Conservation (phyloP, 1,140 invertebrate species). For the Sminthurides bifidus region DNA sequence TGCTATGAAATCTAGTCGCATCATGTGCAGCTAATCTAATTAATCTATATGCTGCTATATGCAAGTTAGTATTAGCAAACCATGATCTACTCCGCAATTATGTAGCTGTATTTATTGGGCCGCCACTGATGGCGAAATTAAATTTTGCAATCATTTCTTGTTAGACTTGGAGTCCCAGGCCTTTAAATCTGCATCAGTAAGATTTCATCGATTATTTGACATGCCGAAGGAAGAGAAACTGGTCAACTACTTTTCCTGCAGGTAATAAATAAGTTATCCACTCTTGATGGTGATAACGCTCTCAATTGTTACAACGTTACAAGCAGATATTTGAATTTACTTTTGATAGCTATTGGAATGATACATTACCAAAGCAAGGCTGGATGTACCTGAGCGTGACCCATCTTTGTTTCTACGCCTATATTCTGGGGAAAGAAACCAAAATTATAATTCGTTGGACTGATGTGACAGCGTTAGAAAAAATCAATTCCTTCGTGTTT, state of each 20-base stretch:
- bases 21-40: too few relatives aligned
- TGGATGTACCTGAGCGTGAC: slow-evolving; percentile 93
- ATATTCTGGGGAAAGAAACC: slow-evolving; percentile 79
- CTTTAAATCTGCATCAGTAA: slow-evolving; percentile 66
- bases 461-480: slow-evolving; percentile 59
- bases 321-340: slow-evolving; percentile 33
- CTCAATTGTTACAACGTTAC: slow-evolving; percentile 20
- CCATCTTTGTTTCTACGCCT: slow-evolving; percentile 91
- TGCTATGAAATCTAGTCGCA: too few relatives aligned
- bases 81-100: background rate
- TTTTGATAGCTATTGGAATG: slow-evolving; percentile 78
- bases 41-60: too few relatives aligned
- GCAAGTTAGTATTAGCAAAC: background rate
- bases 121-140: too few relatives aligned
- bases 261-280: slow-evolving; percentile 43
- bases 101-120: slow-evolving; percentile 4
- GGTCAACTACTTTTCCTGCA: slow-evolving; percentile 89
- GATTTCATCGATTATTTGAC: slow-evolving; percentile 80
- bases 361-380: slow-evolving; percentile 80
- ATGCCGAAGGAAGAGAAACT: slow-evolving; percentile 88
- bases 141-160: slow-evolving; percentile 33
- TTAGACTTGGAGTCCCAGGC: slow-evolving; percentile 66
- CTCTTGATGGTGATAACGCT: slow-evolving; percentile 8
- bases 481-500: slow-evolving; percentile 61
- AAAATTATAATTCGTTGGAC: slow-evolving; percentile 77